These are phyloP conservation scores for Drosophila lutescens DNA, from an alignment of 2,888 invertebrate genomes.

Conservation along the genomic window DNA sequence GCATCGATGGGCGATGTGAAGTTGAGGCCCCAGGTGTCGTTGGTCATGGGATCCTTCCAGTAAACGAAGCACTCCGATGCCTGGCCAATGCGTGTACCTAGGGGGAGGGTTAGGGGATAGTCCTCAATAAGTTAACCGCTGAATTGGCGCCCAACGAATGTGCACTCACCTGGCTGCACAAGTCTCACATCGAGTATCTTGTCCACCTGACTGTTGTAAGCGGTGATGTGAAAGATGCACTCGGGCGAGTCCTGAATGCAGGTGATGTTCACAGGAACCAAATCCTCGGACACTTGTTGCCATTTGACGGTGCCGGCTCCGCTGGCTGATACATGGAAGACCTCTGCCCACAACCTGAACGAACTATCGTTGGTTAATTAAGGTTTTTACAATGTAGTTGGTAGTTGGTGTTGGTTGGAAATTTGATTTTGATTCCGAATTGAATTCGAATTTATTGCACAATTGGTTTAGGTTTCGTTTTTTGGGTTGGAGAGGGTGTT, in stretches of 20 bases:
- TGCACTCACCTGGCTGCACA: slow-evolving; percentile 94
- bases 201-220: slow-evolving; percentile 99
- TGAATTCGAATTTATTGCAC: slow-evolving; percentile 22
- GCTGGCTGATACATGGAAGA: slow-evolving; percentile 97
- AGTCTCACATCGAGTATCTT: slow-evolving; percentile 99
- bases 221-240: slow-evolving; percentile 99
- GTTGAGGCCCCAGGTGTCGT: slow-evolving; percentile 99
- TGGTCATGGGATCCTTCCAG: slow-evolving; percentile 98
- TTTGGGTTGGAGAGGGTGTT: slow-evolving; percentile 29
- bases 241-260: slow-evolving; percentile 98
- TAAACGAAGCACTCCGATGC: slow-evolving; percentile 99
- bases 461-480: slow-evolving; percentile 34
- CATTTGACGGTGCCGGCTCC: slow-evolving; percentile 97
- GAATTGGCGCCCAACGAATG: background rate
- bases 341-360: slow-evolving; percentile 98
- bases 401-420: slow-evolving; percentile 21
- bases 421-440: slow-evolving; percentile 20
- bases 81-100: slow-evolving; percentile 97
- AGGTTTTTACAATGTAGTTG: slow-evolving; percentile 38
- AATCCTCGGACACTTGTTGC: slow-evolving; percentile 99
- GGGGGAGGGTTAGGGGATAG: background rate
- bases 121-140: background rate
- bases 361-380: slow-evolving; percentile 82
- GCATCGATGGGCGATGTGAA: slow-evolving; percentile 99
- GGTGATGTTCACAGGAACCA: slow-evolving; percentile 99